A percentile compares a stretch with the other conserved stretches of the same genome.
These are phyloP conservation scores for Gari tellinella DNA, from an alignment of 2,888 invertebrate species.

Conservation along the genomic window DNA sequence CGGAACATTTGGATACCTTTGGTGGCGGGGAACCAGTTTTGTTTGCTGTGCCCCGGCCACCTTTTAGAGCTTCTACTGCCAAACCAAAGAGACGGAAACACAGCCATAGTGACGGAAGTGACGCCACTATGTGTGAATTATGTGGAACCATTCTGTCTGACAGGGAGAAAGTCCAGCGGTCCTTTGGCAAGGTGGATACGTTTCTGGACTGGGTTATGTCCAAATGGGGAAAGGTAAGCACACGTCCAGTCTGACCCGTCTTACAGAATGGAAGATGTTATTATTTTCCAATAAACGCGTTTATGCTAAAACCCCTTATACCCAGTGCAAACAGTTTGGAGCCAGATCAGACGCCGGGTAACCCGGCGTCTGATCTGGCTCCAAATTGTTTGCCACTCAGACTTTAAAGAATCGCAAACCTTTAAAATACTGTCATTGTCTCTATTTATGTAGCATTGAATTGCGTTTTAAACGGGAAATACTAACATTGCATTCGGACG, in stretches of 20 bases:
- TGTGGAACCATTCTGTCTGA: conserved; percentile 51
- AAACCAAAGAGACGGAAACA: conserved; percentile 28
- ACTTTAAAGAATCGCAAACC: no score
- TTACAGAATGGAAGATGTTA: no score
- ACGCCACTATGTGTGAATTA: conserved; percentile 41
- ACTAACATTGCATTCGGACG: no score
- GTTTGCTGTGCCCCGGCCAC: conserved; percentile 19
- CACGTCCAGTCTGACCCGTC: not conserved
- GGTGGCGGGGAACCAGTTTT: conserved; percentile 28
- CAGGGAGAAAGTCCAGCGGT: conserved; percentile 31
- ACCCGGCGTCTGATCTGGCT: no score
- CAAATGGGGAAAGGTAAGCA: conserved; percentile 58
- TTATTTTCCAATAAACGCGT: no score
- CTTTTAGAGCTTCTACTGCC: conserved; percentile 13
- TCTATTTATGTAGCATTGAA: no score
- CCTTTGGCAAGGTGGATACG: conserved; percentile 53
- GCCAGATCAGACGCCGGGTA: no score
- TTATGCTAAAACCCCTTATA: no score
- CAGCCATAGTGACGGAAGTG: conserved; percentile 15
- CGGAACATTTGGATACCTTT: conserved; percentile 54
- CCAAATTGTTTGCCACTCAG: no score
- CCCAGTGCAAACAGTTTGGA: no score
- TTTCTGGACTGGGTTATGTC: conserved; percentile 61
- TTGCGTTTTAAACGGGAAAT: no score
- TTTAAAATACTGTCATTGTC: no score